These are phyloP conservation scores for Ceuthmochares aereus DNA, from an alignment of 2,113 vertebrate genomes.

Conservation along the genomic window DNA sequence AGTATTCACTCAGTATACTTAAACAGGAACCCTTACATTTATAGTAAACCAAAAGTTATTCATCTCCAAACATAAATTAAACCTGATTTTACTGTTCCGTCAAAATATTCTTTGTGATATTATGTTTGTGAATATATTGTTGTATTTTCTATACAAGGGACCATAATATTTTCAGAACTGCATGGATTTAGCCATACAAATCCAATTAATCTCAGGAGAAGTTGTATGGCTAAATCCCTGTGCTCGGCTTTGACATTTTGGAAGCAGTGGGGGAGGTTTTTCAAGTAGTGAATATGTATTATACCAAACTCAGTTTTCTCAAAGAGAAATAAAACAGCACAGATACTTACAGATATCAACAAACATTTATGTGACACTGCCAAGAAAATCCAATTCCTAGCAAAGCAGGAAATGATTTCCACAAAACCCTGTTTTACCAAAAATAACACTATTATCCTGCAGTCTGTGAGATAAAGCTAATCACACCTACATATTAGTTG, in stretches of 20 bases:
- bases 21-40: constrained; percentile 40
- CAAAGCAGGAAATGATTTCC: neutral
- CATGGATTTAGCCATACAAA: constrained; percentile 63
- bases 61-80: constrained; percentile 36
- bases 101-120: neutral
- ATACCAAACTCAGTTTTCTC: constrained; percentile 19
- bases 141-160: constrained; percentile 13
- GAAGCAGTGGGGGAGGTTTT: constrained; percentile 60
- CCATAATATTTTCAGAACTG: constrained; percentile 26
- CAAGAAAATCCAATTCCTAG: neutral
- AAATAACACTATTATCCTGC: constrained; percentile 21
- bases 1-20: constrained; percentile 65
- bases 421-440: neutral
- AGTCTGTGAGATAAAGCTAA: constrained; percentile 37
- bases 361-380: neutral
- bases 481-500: neutral
- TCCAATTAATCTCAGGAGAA: constrained; percentile 67
- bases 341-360: neutral
- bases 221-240: constrained; percentile 55
- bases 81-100: constrained; percentile 3
- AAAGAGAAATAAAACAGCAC: constrained; percentile 9
- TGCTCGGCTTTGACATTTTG: constrained; percentile 51
- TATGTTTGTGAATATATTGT: neutral
- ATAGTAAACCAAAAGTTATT: constrained; percentile 49
- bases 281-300: constrained; percentile 19